Percentiles rank a stretch among this genome's conserved stretches.
These are phyloP conservation scores for Scomber colias DNA, from an alignment of 2,113 vertebrate species.

Conservation along the genomic window DNA sequence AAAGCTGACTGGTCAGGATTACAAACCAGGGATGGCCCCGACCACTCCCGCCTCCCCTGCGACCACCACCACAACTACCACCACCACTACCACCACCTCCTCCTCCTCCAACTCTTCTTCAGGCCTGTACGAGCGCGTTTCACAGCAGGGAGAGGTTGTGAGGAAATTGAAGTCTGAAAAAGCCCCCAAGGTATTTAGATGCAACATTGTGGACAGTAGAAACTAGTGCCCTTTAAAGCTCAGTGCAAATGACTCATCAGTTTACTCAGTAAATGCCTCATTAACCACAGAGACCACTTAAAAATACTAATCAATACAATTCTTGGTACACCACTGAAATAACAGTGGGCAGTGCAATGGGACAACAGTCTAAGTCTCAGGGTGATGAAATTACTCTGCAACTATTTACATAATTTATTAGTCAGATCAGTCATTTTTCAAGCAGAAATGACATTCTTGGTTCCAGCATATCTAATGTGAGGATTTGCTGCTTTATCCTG, in stretches of 20 bases:
- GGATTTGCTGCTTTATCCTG: too few relatives aligned
- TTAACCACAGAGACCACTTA: not conserved
- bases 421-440: too few relatives aligned
- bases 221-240: not conserved
- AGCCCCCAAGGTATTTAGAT: slow-evolving; percentile 79
- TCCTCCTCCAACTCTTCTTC: slow-evolving; percentile 31
- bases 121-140: slow-evolving; percentile 81
- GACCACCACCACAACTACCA: too few relatives aligned
- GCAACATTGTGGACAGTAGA: not conserved
- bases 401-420: too few relatives aligned
- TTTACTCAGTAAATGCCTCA: not conserved
- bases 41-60: slow-evolving; percentile 41
- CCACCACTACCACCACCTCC: slow-evolving; percentile 3
- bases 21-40: slow-evolving; percentile 85
- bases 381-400: too few relatives aligned
- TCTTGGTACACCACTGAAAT: not conserved
- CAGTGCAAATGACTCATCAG: not conserved
- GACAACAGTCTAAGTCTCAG: not conserved
- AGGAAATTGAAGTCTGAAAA: slow-evolving; percentile 90
- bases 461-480: too few relatives aligned
- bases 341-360: not conserved
- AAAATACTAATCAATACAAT: not conserved
- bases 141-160: slow-evolving; percentile 88
- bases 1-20: slow-evolving; percentile 88
- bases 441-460: too few relatives aligned